Base-by-base conservation (phyloP, 2,113 vertebrate genomes). In the Pelodiscus sinensis region DNA sequence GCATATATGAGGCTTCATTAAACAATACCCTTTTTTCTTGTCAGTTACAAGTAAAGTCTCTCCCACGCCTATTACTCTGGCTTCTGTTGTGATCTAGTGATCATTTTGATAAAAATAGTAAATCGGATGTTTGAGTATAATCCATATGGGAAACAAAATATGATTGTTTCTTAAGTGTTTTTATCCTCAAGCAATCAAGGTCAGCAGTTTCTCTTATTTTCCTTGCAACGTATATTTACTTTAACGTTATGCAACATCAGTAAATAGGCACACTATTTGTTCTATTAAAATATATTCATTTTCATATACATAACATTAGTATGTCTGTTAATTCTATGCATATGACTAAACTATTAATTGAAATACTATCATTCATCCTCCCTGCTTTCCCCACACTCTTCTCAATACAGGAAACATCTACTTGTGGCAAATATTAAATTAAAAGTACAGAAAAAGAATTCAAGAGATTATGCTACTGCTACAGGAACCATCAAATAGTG, bases 1-100 rank as follows among this genome's bases (percentile, higher is more conserved):
- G 91, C 94, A 95, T 96, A 96, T 92, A 95, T 94, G 79, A 95
- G 96, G 96, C 84, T 96, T 97, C 96, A 97, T 97, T 97, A 97
- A 95, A 94, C 84, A 79, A 82, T 58, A 95, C 88, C 91, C 95
- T 97, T 94, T 95, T 92, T 96, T 96, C 96, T 93, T 97, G 94
- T 96, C 95, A 95, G 83, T 85, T 93, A 50, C 94, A 96, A 94
- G 94, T 96, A 96, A 94, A 96, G 95, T 81, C 55, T 44, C 93
- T 96, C 92, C 80, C 90, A 71, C 71, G 92, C 81, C 84, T 8
- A 79, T 84, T 94, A 81, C 31, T 93, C 93, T 95, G 83, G 92
- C 90, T 83, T 88, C 55, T 90, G 54, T 95, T 94, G 81, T 52
- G 60, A 94, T 79, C 85, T 89, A 82, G 86, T 84, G 85, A 94